Conservation (phyloP, 2,113 vertebrate species). For the Pterocles burchelli region DNA sequence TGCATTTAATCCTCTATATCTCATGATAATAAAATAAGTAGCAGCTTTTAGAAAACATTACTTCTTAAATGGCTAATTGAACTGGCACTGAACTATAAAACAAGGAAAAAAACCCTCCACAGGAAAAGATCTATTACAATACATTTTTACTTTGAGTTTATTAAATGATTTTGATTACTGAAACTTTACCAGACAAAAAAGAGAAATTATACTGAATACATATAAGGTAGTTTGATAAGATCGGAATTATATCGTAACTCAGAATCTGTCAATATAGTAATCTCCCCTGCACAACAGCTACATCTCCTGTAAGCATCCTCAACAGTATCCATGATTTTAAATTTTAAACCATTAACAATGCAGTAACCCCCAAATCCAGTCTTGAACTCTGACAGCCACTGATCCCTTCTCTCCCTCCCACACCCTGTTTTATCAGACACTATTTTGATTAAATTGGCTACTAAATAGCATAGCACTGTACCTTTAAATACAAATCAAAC, state of each 20-base stretch:
- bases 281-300: constrained; percentile 6
- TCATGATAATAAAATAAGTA: constrained; percentile 14
- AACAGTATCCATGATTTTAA: not conserved
- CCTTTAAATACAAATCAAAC: constrained; percentile 71
- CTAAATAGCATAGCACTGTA: constrained; percentile 57
- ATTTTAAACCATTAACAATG: constrained; percentile 38
- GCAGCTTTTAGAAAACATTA: constrained; percentile 3
- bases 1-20: not conserved
- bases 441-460: constrained; percentile 52
- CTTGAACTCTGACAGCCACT: constrained; percentile 34
- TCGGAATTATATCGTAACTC: not conserved
- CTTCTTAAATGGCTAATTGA: not conserved
- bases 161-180: not conserved
- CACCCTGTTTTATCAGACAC: constrained; percentile 39
- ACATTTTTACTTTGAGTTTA: not conserved
- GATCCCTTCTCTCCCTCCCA: constrained; percentile 7
- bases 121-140: not conserved
- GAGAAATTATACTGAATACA: not conserved
- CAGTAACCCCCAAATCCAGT: constrained; percentile 21
- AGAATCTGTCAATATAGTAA: not conserved
- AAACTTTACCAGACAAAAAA: constrained; percentile 16
- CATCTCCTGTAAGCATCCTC: constrained; percentile 38
- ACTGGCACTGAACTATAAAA: constrained; percentile 4
- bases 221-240: not conserved
- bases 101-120: not conserved